Conservation (phyloP, 2,113 vertebrate species). For the Atherinomorus stipes region DNA sequence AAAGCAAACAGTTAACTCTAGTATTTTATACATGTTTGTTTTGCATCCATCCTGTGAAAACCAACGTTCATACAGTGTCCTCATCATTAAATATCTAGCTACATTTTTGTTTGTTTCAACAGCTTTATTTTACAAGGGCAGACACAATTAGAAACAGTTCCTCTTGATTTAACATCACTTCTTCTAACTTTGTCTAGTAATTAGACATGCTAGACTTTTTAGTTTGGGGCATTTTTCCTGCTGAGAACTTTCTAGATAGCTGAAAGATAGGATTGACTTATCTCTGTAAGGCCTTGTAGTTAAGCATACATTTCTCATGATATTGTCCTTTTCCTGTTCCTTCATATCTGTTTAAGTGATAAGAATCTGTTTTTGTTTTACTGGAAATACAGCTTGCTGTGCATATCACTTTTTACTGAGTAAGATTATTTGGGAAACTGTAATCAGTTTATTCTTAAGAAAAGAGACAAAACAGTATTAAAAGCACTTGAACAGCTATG, state of each 20-base stretch:
- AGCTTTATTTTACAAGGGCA: background rate
- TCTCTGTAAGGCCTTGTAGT: background rate
- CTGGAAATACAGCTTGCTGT: no score
- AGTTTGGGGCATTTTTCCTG: no score
- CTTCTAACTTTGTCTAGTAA: no score
- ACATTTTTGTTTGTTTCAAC: background rate
- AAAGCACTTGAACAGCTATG: no score
- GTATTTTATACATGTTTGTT: background rate
- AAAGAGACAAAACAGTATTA: no score
- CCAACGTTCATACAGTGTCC: background rate
- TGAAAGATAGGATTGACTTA: no score
- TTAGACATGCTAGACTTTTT: no score
- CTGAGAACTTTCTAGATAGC: no score
- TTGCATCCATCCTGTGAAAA: conserved; percentile 15
- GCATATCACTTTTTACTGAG: no score
- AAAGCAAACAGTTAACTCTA: conserved; percentile 21
- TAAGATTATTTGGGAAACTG: no score
- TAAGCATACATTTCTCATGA: background rate
- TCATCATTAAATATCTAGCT: background rate
- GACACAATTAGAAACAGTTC: conserved; percentile 14
- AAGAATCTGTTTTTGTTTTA: background rate
- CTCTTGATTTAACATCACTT: conserved; percentile 13
- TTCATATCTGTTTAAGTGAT: background rate
- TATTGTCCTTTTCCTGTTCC: background rate
- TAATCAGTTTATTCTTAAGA: no score